Base-by-base conservation (phyloP, 2,113 vertebrate genomes). In the Notarius quadriscutis region DNA sequence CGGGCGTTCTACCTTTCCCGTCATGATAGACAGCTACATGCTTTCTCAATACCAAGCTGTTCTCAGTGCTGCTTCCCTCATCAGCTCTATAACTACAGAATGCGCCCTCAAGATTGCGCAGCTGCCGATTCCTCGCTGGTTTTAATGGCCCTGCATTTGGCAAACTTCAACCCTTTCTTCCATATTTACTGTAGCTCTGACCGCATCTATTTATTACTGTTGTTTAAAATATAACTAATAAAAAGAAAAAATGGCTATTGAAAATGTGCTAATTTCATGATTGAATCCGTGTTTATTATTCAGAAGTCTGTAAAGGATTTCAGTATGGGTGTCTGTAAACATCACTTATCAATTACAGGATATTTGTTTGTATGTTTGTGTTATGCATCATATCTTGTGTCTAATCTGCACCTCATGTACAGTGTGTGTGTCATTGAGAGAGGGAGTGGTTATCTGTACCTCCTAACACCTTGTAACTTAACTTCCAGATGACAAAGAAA, bases 401-500 rank as follows among this genome's bases (percentile, higher is more conserved):
- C 22, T 85, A 7, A 77, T 60, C 58, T 65, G 27, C 50, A 27
- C 25, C 2, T 53, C 20, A 50, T 50, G 41, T 75, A 22, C 41
- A 25, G 72, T 30, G 41, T 79, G 25, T 50, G 85, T 84, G 87
- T n/a, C 25, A 71, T 7, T 92, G 88, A 90, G 86, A 91, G 85
- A 89, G 69, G 84, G 81, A 87, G 71, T 77, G 34, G 69, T 63
- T 81, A 81, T 81, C 62, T 91, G 71, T 86, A 84, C 77, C 89
- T 20, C 91, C 88, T 97, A 96, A 97, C 94, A 86, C 65, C 0
- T 91, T 97, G 90, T 97, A 93, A 95, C 95, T 96, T 96, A 4
- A 92, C 94, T 98, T 98, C 95, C 97, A 99, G 98, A 97, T 98
- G 96, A 96, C 97, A 96, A 97, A 97, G 96, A 98, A 95, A 96